A percentile compares a stretch with the other conserved stretches of the same genome.
Conservation (phyloP, 2,113 vertebrate species). For the Helogale parvula region DNA sequence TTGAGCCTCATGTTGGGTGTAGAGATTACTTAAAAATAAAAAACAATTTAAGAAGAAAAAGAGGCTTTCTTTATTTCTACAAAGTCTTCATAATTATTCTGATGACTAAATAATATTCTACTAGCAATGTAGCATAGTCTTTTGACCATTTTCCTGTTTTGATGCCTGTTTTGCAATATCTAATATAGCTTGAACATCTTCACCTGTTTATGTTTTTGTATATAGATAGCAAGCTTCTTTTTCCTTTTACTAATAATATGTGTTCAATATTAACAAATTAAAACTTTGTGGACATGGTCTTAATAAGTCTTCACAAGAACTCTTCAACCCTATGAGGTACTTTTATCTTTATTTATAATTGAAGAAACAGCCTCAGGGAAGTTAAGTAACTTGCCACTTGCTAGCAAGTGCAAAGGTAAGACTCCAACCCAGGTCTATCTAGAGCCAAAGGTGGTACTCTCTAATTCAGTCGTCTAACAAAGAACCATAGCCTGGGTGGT, state of each 20-base stretch:
- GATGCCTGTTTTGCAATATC: background rate
- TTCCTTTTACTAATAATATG: background rate
- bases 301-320: background rate
- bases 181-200: background rate
- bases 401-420: background rate
- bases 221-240: background rate
- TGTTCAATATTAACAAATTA: background rate
- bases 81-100: background rate
- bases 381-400: background rate
- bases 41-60: too few relatives aligned
- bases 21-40: too few relatives aligned
- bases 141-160: background rate
- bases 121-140: background rate
- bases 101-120: background rate
- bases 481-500: background rate
- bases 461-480: background rate
- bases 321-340: background rate
- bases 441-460: background rate
- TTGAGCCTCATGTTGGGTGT: too few relatives aligned
- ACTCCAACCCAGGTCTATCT: background rate
- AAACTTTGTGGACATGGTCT: background rate
- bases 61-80: background rate
- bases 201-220: background rate
- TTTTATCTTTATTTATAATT: background rate
- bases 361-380: background rate